These are phyloP conservation scores for Rhinichthys osculus DNA, from an alignment of 2,797 vertebrate species.

Conservation along the genomic window DNA sequence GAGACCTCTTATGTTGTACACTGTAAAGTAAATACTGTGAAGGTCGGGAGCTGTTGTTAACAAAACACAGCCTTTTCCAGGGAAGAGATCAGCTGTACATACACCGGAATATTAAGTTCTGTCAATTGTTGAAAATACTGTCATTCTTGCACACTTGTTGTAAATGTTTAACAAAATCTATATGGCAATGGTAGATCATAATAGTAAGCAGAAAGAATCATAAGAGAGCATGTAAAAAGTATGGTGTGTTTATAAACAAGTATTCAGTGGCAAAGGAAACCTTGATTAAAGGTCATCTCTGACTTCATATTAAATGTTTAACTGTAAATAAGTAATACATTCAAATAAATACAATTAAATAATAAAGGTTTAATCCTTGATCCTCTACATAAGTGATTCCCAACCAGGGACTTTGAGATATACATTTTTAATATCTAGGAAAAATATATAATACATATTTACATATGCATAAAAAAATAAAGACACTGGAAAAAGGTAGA, in stretches of 20 bases:
- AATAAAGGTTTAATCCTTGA: no score
- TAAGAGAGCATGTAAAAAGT: background rate
- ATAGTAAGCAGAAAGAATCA: background rate
- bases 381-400: background rate
- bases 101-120: background rate
- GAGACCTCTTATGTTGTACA: background rate
- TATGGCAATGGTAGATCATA: background rate
- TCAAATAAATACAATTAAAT: background rate
- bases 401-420: background rate
- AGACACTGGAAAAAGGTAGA: background rate
- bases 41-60: background rate
- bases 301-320: background rate
- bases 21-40: background rate
- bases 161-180: background rate
- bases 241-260: background rate
- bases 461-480: background rate
- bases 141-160: background rate
- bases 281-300: slow-evolving; percentile 15
- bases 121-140: background rate
- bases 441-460: background rate
- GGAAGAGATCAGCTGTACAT: background rate
- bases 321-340: background rate
- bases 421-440: background rate
- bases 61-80: slow-evolving; percentile 1
- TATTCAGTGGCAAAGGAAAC: background rate